Evolutionary conservation across 2,888 invertebrate genomes (phyloP).

Genomic region (Artemia sp.): DNA sequence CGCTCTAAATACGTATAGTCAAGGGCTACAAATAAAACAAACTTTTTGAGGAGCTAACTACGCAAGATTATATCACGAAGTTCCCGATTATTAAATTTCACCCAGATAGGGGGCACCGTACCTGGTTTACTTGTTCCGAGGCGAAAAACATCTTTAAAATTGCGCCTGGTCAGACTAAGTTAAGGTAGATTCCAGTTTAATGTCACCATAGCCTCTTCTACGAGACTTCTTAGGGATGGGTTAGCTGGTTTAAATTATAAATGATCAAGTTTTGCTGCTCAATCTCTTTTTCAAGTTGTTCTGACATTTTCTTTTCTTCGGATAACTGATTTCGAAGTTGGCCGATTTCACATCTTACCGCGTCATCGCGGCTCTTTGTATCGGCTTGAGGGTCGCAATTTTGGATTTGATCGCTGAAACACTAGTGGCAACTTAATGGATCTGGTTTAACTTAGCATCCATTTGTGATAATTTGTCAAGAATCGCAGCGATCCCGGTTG

Average conservation of each 20-base stretch:
- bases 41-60: background rate
- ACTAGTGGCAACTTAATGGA: background rate
- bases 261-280: background rate
- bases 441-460: background rate
- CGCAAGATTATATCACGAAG: background rate
- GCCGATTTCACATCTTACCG: too few species aligned
- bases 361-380: too few species aligned
- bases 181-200: background rate
- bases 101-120: background rate
- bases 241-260: background rate
- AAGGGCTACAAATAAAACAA: background rate
- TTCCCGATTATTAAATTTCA: background rate
- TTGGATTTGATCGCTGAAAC: background rate
- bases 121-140: background rate
- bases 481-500: too few species aligned
- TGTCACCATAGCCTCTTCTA: background rate
- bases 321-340: too few species aligned
- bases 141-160: conserved; percentile 2
- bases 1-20: conserved; percentile 1
- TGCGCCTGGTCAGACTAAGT: background rate
- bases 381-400: background rate
- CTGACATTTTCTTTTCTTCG: too few species aligned
- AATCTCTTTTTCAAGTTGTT: background rate
- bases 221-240: background rate
- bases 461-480: too few species aligned